These are phyloP conservation scores for Alca torda DNA, from an alignment of 2,797 vertebrate genomes.

Conservation along the genomic window DNA sequence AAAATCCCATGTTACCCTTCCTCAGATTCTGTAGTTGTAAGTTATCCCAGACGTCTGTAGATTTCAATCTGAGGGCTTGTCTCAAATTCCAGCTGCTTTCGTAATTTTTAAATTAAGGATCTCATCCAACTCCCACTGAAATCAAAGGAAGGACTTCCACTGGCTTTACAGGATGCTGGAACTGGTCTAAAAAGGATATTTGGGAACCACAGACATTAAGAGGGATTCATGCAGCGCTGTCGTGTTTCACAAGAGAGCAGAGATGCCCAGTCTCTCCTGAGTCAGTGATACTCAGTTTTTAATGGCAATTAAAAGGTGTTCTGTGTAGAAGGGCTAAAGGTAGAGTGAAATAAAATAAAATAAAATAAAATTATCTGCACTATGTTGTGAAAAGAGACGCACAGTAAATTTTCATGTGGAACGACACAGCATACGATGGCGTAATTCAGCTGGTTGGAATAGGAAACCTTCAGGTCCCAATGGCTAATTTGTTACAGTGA, in stretches of 20 bases:
- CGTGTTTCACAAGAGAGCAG: background rate
- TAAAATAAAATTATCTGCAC: background rate
- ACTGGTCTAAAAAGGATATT: background rate
- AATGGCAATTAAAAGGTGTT: background rate
- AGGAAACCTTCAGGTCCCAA: background rate
- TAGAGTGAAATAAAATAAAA: background rate
- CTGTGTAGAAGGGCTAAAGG: background rate
- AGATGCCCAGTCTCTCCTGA: background rate
- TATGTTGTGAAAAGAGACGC: background rate
- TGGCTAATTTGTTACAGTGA: background rate
- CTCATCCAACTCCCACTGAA: background rate
- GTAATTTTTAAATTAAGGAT: slow-evolving; percentile 9
- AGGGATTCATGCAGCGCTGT: background rate
- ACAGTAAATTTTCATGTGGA: background rate
- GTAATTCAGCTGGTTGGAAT: background rate
- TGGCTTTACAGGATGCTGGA: background rate
- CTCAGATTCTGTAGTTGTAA: background rate
- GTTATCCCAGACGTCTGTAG: background rate
- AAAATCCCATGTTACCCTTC: background rate
- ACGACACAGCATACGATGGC: background rate
- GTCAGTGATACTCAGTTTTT: background rate
- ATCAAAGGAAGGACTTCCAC: slow-evolving; percentile 5
- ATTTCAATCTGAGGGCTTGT: background rate
- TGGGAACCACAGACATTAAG: background rate
- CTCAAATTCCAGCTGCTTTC: slow-evolving; percentile 20